Evolutionary conservation across 2,113 vertebrate genomes (phyloP).

Genomic region (Furnarius figulus): DNA sequence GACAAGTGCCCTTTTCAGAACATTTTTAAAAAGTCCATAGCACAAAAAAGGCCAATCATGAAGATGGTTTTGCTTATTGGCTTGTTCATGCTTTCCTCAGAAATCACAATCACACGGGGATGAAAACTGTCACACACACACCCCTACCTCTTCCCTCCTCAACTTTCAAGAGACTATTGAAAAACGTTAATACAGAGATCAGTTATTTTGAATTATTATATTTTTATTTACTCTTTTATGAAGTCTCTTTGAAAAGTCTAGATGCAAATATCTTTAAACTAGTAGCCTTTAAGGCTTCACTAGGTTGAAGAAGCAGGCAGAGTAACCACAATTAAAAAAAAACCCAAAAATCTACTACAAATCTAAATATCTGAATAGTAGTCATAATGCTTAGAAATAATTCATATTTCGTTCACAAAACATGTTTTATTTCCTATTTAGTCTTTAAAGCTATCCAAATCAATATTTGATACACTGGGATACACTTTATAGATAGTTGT

Average conservation of each 20-base stretch:
- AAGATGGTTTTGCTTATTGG: neutral
- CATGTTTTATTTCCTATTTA: neutral
- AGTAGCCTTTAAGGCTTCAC: neutral
- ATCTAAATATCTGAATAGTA: neutral
- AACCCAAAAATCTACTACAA: neutral
- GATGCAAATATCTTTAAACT: neutral
- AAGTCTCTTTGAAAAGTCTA: neutral
- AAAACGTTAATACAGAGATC: neutral
- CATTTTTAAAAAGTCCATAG: neutral
- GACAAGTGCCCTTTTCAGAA: neutral
- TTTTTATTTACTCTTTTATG: neutral
- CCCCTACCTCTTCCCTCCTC: neutral
- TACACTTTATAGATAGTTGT: neutral
- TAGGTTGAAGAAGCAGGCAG: neutral
- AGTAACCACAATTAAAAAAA: neutral
- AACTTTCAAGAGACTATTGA: neutral
- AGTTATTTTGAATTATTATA: neutral
- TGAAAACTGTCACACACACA: neutral
- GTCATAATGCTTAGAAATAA: neutral
- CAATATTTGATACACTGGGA: neutral
- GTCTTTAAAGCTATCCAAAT: neutral
- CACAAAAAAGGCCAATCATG: neutral
- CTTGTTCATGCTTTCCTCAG: neutral
- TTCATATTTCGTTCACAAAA: neutral
- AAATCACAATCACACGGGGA: neutral